A percentile compares a stretch with the other conserved stretches of the same genome.
phyloP scores from a whole-genome alignment of 1,140 invertebrate genomes.

The Chironomus striatipennis region DNA sequence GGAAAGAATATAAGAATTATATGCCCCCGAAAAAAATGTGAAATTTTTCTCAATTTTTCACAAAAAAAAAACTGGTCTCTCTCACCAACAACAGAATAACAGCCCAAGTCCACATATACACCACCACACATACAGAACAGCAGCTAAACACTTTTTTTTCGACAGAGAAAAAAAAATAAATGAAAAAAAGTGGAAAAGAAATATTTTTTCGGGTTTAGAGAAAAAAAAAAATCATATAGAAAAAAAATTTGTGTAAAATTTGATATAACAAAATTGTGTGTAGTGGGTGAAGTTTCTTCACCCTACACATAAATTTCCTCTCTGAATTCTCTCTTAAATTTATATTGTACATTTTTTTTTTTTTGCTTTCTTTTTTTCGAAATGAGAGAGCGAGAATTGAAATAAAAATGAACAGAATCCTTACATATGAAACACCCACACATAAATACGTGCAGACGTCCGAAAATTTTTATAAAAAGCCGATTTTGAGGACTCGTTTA shows the following conservation, averaged over 20 bases:
- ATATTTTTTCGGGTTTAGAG: slow-evolving; percentile 19
- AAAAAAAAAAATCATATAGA: slow-evolving; percentile 21
- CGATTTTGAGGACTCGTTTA: not conserved
- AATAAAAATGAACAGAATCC: not conserved
- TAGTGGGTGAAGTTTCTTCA: slow-evolving; percentile 6
- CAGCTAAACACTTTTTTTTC: not conserved
- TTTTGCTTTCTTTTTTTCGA: not conserved
- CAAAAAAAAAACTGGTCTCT: slow-evolving; percentile 22
- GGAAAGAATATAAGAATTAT: slow-evolving; percentile 6
- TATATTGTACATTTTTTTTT: too few relatives aligned
- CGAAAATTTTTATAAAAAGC: slow-evolving; percentile 23
- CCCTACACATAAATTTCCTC: slow-evolving; percentile 7
- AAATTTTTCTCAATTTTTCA: slow-evolving; percentile 23
- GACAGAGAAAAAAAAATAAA: not conserved
- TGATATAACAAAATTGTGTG: slow-evolving; percentile 14
- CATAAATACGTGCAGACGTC: slow-evolving; percentile 12
- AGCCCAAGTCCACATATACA: not conserved
- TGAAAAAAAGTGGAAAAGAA: slow-evolving; percentile 19
- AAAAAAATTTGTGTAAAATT: slow-evolving; percentile 15
- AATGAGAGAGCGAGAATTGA: not conserved
- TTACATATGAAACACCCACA: slow-evolving; percentile 15
- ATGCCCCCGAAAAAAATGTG: not conserved
- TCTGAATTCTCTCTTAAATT: not conserved
- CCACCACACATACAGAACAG: not conserved
- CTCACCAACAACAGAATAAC: not conserved